Evolutionary conservation across 2,113 vertebrate species (phyloP).

Genomic region (Catharus minimus): DNA sequence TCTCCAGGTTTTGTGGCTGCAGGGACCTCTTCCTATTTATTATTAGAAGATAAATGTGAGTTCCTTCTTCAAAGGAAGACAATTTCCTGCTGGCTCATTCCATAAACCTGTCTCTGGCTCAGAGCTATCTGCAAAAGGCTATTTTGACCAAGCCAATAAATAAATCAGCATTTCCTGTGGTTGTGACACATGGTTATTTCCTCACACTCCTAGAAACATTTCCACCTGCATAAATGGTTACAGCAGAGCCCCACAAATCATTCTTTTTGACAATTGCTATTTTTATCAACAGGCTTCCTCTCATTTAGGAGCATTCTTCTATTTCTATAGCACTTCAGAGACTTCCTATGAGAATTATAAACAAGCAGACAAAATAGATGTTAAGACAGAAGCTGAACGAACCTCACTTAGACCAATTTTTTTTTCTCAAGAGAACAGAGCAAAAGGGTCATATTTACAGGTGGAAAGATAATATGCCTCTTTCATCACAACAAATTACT

Average conservation of each 20-base stretch:
- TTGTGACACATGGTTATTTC: not conserved
- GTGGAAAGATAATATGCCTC: not conserved
- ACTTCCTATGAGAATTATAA: constrained; percentile 3
- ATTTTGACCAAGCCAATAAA: constrained; percentile 5
- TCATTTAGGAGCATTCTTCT: constrained; percentile 11
- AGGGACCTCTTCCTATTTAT: constrained; percentile 12
- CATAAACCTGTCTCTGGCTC: constrained; percentile 7
- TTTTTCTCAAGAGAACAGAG: not conserved
- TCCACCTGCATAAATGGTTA: not conserved
- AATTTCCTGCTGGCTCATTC: constrained; percentile 3
- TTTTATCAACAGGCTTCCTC: constrained; percentile 32
- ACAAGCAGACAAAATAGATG: constrained; percentile 15
- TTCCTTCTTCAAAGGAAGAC: not conserved
- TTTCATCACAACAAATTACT: not conserved
- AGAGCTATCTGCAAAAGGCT: not conserved
- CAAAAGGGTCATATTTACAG: not conserved
- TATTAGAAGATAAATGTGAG: not conserved
- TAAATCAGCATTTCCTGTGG: constrained; percentile 54
- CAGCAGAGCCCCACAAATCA: not conserved
- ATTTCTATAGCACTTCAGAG: constrained; percentile 32
- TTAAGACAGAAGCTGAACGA: not conserved
- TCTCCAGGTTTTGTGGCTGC: not conserved
- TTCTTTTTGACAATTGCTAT: not conserved
- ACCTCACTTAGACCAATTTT: not conserved
- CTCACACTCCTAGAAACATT: constrained; percentile 24